Base-by-base conservation (phyloP, 2,797 vertebrate species). In the Lithobates sylvaticus region DNA sequence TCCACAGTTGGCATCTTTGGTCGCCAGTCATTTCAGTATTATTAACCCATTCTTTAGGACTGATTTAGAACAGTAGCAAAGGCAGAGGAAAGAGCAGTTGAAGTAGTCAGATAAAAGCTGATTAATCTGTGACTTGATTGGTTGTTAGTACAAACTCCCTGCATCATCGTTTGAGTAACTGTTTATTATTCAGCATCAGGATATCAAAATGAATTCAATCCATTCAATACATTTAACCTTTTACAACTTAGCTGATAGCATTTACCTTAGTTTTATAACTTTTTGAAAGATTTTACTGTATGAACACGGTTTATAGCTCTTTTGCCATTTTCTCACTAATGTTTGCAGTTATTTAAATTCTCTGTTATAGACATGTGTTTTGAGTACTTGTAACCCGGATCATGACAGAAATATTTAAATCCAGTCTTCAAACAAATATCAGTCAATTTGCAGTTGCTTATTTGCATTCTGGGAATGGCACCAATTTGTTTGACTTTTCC, bases 281-380 rank as follows among this genome's bases (percentile, higher is more conserved):
- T 67, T 67, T 67, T 29, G 4, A 67, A 29, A 67, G n/a, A 12
- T 67, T 67, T 29, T 12, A 10, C 10, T 27, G 16, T 67, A 67
- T 29, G 27, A 29, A 67, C 26, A 27, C 10, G 26, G 10, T 27
- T 26, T 27, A 10, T 16, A 26, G 26, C 21, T 61, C 21, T 27
- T 0, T 65, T 65, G 7, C 61, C 21, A 65, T 23, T 65, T 65
- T 26, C 61, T 65, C n/a, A 21, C 61, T 10, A 65, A 26, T 26
- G n/a, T 65, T 67, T 67, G 65, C 65, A 67, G 65, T 67, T 29
- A 26, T 61, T 61, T 67, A 26, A 67, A 26, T 67, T 67, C 27
- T 29, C 27, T 27, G 10, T 26, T 67, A 27, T 29, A 27, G 21
- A 67, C 27, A 3, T 27, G 9, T 67, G 64, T 27, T 67, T 64